Percentiles rank a stretch among this genome's conserved stretches.
These are phyloP conservation scores for Malacoctenus gilli DNA, from an alignment of 2,797 vertebrate species.

Conservation along the genomic window DNA sequence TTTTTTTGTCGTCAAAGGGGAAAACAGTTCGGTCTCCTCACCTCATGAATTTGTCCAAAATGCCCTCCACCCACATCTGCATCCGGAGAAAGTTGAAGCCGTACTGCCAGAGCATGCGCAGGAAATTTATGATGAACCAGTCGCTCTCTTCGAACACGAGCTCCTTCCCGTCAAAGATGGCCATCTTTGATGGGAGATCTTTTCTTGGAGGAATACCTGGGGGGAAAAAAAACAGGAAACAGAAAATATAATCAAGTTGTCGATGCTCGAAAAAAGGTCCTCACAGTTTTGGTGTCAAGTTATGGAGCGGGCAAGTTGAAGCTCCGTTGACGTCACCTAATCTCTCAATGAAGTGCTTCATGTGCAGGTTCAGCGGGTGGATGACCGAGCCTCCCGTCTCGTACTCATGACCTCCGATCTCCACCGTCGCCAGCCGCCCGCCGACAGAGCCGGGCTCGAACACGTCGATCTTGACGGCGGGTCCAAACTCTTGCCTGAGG, in stretches of 20 bases:
- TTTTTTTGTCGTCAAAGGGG: too few relatives aligned
- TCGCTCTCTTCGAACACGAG: conserved; percentile 91
- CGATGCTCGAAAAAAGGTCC: too few relatives aligned
- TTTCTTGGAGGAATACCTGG: conserved; percentile 77
- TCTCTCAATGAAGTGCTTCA: conserved; percentile 92
- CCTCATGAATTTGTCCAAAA: conserved; percentile 97
- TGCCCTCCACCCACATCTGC: conserved; percentile 92
- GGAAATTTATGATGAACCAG: conserved; percentile 89
- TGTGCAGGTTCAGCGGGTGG: conserved; percentile 94
- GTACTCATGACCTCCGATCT: conserved; percentile 81
- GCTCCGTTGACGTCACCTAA: conserved; percentile 77
- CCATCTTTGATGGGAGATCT: conserved; percentile 71
- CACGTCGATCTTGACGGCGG: conserved; percentile 84
- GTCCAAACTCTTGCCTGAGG: conserved; percentile 90
- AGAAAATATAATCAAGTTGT: too few relatives aligned
- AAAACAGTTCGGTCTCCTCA: conserved; percentile 54
- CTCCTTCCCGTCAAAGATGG: conserved; percentile 89
- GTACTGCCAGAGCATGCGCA: conserved; percentile 89
- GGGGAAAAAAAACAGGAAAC: too few relatives aligned
- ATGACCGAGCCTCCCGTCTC: conserved; percentile 88
- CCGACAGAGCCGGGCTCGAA: conserved; percentile 86
- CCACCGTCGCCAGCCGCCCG: conserved; percentile 86
- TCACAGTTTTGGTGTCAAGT: too few relatives aligned
- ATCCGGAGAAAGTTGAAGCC: conserved; percentile 89
- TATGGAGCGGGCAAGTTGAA: too few relatives aligned